Base-by-base conservation (phyloP, 1,140 invertebrate genomes). In the Drosophila subpulchrella region DNA sequence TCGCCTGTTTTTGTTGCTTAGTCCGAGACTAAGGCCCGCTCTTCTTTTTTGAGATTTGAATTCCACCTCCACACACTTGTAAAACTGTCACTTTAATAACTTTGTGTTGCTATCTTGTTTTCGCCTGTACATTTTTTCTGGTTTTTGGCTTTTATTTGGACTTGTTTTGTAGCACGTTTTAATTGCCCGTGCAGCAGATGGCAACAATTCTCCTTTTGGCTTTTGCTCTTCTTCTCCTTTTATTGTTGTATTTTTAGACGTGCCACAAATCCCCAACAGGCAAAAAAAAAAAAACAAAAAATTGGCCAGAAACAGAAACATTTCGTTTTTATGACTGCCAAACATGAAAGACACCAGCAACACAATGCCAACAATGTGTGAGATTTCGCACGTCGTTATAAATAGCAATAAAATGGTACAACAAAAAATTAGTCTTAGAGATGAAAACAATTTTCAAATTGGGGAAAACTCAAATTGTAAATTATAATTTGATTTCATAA, bases 71-170 rank as follows among this genome's bases (percentile, higher is more conserved):
- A 76, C 27, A 67, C 73, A 76, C 55, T 77, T 88, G 81, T 73
- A 86, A 86, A 88, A 75, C 79, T 88, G 84, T 77, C 76, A 89
- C 84, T 88, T 86, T 86, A 86, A 88, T 86, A 86, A 88, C 83
- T 86, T 86, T 86, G 71, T 70, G 70, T 54, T 72, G 57, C 47
- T 65, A 65, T 67, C 46, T 62, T 47, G 47, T 60, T 70, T 46
- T 32, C 20, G 10, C 10, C 8, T 15, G 13, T 48, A 34, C 24
- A 15, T 27, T 41, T 60, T 41, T 34, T 46, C 4, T 24, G 17
- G 41, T 36, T 62, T 62, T 75, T 32, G 36, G 17, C 20, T 41
- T 57, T 70, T 72, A 42, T 57, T 72, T 71, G 65, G 41, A 20
- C 57, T 24, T 41, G 60, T 68, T 63, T 56, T 63, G 58, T 62